Percentiles rank a stretch among this genome's conserved stretches.
These are phyloP conservation scores for Colostygia pectinataria DNA, from an alignment of 2,888 invertebrate species.

Conservation along the genomic window DNA sequence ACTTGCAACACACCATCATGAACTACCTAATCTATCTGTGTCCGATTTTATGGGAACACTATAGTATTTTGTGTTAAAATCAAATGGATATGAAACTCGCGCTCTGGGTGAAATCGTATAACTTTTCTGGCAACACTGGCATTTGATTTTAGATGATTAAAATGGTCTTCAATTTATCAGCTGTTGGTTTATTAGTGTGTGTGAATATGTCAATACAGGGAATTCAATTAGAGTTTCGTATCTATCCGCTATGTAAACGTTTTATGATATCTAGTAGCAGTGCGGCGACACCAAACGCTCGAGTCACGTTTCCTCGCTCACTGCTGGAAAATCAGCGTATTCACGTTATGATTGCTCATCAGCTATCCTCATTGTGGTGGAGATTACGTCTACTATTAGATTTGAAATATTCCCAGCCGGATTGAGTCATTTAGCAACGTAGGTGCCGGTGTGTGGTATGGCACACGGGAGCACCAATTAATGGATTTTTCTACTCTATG, in stretches of 20 bases:
- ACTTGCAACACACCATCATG: constrained; percentile 34
- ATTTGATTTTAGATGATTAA: too few species aligned
- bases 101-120: neutral
- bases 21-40: constrained; percentile 40
- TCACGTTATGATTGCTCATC: constrained; percentile 59
- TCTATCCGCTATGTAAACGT: too few species aligned
- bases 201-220: too few species aligned
- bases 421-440: constrained; percentile 47
- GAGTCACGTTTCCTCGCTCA: constrained; percentile 57
- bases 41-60: constrained; percentile 59
- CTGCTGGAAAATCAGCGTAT: constrained; percentile 55
- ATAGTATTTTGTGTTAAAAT: constrained; percentile 37
- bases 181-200: too few species aligned
- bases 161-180: too few species aligned
- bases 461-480: neutral
- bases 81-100: constrained; percentile 14
- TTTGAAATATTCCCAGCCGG: constrained; percentile 47
- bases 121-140: neutral
- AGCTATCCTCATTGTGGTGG: constrained; percentile 59
- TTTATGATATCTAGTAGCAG: constrained; percentile 1
- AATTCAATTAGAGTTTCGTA: too few species aligned
- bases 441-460: neutral
- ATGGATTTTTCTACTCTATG: too few species aligned
- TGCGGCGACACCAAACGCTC: constrained; percentile 57
- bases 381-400: constrained; percentile 57